Percentiles rank a stretch among this genome's conserved stretches.
phyloP scores from a whole-genome alignment of 2,113 vertebrate genomes.

The Cercocebus atys region DNA sequence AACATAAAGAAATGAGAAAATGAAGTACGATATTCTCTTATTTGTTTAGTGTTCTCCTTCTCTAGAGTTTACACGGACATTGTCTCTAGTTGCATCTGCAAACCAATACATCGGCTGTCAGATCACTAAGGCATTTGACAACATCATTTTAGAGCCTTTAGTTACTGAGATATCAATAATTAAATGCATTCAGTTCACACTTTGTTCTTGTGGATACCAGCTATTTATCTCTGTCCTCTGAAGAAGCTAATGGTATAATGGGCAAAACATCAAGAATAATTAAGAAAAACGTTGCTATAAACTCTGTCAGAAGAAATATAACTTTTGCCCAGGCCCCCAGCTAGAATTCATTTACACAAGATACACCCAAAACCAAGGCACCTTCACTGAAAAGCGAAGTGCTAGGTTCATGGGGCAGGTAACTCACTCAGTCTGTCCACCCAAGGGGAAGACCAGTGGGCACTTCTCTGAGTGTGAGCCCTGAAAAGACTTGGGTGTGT shows the following conservation, averaged over 20 bases:
- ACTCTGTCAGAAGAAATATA: constrained; percentile 71
- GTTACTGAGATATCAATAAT: constrained; percentile 88
- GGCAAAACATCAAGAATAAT: constrained; percentile 88
- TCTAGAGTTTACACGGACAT: neutral
- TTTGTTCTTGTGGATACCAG: constrained; percentile 82
- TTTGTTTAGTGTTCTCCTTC: neutral
- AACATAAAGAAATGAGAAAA: constrained; percentile 13
- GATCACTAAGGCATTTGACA: constrained; percentile 84
- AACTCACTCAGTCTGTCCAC: fast-evolving
- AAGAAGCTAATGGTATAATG: constrained; percentile 86
- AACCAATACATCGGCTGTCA: constrained; percentile 77
- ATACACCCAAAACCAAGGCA: neutral
- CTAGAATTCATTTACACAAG: neutral
- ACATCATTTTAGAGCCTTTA: constrained; percentile 82
- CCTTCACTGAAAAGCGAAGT: neutral
- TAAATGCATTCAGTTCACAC: constrained; percentile 86
- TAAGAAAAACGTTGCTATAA: constrained; percentile 79
- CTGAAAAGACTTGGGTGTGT: neutral
- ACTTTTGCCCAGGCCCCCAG: constrained; percentile 46
- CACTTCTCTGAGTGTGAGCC: fast-evolving
- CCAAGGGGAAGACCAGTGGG: neutral
- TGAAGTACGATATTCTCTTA: neutral
- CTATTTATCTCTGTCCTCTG: constrained; percentile 86
- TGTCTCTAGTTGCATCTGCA: constrained; percentile 60
- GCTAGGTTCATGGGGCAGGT: neutral